Base-by-base conservation (phyloP, 1,140 invertebrate genomes). In the Mycetomoellerius zeteki region DNA sequence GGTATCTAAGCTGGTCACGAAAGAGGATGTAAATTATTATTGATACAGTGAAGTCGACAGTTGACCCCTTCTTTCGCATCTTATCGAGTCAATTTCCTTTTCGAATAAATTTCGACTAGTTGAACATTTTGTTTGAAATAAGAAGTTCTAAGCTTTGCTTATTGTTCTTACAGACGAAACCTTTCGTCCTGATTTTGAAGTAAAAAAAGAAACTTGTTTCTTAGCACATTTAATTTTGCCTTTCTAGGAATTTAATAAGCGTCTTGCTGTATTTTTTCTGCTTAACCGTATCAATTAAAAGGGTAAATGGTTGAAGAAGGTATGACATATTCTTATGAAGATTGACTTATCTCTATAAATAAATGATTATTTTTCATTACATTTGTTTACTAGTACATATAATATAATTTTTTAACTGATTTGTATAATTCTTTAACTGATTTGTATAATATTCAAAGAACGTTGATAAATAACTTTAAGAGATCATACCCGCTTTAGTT, bases 1-100 rank as follows among this genome's bases (percentile, higher is more conserved):
- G 43, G 16, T 84, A 84, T 84, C 80, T 84, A 84, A 69, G 69
- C 27, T 84, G 80, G 27, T 60, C 21, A 27, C 19, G n/a, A 60
- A 47, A 54, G 37, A 73, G 43, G 62, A 21, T 30, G n/a, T 33
- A 73, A 60, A 24, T 84, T 47, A 47, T 60, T 84, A 75, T 84
- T 67, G 65, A 75, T 73, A 47, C 27, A 47, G n/a, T 21, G 5
- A 37, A 71, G 12, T 54, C 7, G 69, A 60, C 43, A 33, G 21
- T 5, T n/a, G n/a, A 62, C 1, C 8, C n/a, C 65, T 4, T 10
- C 33, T 4, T 8, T 33, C 8, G 37, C 37, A 21, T 3, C 37
- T 43, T 7, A 16, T 0, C n/a, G 30, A 75, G n/a, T 58, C 54
- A 75, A 75, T 60, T 75, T 75, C 14, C 33, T 43, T 37, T 73